Evolutionary conservation across 2,888 invertebrate species (phyloP).

Genomic region (Trilocha varians): DNA sequence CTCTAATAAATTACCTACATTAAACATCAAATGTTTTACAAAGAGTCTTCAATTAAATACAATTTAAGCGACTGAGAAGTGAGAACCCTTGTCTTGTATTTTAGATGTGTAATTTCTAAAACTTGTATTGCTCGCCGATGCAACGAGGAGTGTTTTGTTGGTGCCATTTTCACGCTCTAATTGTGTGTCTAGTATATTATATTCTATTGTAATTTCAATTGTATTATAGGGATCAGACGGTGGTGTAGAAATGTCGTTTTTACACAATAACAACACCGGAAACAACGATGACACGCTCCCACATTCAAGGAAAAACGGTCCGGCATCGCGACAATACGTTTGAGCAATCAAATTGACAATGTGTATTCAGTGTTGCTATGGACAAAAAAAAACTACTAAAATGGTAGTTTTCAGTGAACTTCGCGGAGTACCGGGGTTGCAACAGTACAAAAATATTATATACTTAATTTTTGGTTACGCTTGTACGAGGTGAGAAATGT

Average conservation of each 20-base stretch:
- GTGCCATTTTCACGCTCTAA: too few relatives aligned
- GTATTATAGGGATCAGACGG: constrained; percentile 48
- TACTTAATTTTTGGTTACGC: constrained; percentile 5
- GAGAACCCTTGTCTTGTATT: too few relatives aligned
- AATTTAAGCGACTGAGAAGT: too few relatives aligned
- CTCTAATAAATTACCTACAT: too few relatives aligned
- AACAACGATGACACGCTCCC: constrained; percentile 53
- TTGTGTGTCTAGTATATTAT: too few relatives aligned
- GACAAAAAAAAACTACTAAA: constrained; percentile 21
- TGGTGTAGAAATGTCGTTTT: constrained; percentile 79
- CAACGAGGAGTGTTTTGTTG: too few relatives aligned
- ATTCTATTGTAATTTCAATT: too few relatives aligned
- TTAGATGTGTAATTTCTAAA: too few relatives aligned
- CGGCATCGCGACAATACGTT: constrained; percentile 51
- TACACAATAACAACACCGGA: constrained; percentile 77
- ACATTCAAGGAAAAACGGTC: constrained; percentile 56
- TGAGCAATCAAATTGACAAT: constrained; percentile 21
- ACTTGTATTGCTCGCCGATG: too few relatives aligned
- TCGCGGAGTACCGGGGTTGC: constrained; percentile 30
- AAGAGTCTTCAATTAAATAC: too few relatives aligned
- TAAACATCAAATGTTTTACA: too few relatives aligned
- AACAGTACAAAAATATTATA: constrained; percentile 52
- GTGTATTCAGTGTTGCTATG: constrained; percentile 5
- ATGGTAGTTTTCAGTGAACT: constrained; percentile 23
- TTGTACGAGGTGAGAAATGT: neutral